phyloP scores from a whole-genome alignment of 2,113 vertebrate species.

The Vimba vimba region DNA sequence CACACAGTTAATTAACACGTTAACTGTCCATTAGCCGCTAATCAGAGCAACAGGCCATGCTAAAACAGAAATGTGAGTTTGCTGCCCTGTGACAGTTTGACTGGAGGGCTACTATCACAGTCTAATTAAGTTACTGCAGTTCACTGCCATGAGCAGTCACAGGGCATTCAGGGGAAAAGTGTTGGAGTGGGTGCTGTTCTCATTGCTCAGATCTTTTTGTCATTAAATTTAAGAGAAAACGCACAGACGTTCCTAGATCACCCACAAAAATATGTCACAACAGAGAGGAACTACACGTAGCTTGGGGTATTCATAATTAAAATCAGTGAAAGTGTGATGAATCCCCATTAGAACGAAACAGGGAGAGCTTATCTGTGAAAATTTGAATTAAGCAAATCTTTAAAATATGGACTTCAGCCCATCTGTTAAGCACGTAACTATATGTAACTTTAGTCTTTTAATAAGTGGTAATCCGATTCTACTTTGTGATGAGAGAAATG shows the following conservation, averaged over 20 bases:
- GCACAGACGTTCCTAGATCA: neutral
- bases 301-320: conserved; percentile 53
- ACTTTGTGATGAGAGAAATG: neutral
- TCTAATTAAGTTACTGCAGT: conserved; percentile 15
- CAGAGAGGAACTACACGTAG: neutral
- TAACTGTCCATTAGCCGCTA: neutral
- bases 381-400: conserved; percentile 55
- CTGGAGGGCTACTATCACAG: conserved; percentile 15
- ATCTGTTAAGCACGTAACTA: neutral
- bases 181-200: neutral
- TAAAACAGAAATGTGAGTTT: conserved; percentile 1
- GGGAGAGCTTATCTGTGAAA: conserved; percentile 44
- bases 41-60: neutral
- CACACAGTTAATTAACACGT: neutral
- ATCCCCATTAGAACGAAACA: conserved; percentile 57
- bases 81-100: conserved; percentile 17
- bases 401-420: conserved; percentile 27
- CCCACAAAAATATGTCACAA: neutral
- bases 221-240: neutral
- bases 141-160: conserved; percentile 45
- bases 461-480: neutral
- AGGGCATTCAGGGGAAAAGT: neutral
- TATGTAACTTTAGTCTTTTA: neutral
- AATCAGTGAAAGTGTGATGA: conserved; percentile 58
- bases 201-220: neutral